Evolutionary conservation across 2,113 vertebrate species (phyloP).

Genomic region (Nycticryphes semicollaris): DNA sequence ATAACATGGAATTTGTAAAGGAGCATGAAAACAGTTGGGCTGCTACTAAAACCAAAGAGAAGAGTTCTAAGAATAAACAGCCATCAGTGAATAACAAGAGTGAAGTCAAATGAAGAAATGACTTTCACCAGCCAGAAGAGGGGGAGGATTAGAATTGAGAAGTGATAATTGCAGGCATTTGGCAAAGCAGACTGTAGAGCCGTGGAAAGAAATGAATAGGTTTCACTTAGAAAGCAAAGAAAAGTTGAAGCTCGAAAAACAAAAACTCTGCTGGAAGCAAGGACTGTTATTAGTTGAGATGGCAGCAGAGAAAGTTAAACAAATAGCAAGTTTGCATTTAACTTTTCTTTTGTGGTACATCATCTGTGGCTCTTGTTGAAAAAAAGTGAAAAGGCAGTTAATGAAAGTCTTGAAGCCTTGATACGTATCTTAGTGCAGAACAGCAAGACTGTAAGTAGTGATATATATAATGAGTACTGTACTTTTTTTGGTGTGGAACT

Average conservation of each 20-base stretch:
- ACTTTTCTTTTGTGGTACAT: slow-evolving; percentile 12
- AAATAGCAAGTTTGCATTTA: slow-evolving; percentile 36
- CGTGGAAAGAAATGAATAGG: slow-evolving; percentile 51
- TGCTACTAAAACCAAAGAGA: background rate
- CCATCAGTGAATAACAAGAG: background rate
- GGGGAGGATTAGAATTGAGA: background rate
- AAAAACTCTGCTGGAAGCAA: background rate
- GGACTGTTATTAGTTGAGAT: slow-evolving; percentile 24
- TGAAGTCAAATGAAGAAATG: slow-evolving; percentile 21
- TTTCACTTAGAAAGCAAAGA: slow-evolving; percentile 27
- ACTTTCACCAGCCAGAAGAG: background rate
- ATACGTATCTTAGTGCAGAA: background rate
- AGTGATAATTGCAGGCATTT: slow-evolving; percentile 53
- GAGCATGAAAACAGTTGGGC: background rate
- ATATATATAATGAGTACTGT: background rate
- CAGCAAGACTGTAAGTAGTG: background rate
- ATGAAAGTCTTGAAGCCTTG: background rate
- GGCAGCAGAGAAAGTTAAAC: slow-evolving; percentile 2
- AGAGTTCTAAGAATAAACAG: slow-evolving; percentile 35
- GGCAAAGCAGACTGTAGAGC: background rate
- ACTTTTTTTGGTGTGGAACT: background rate
- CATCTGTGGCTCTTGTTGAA: background rate
- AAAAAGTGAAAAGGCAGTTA: background rate
- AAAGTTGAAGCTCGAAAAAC: slow-evolving; percentile 16
- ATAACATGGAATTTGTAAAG: background rate